Percentiles rank a stretch among this genome's conserved stretches.
Conservation (phyloP, 2,888 invertebrate species). For the Macrophya alboannulata region DNA sequence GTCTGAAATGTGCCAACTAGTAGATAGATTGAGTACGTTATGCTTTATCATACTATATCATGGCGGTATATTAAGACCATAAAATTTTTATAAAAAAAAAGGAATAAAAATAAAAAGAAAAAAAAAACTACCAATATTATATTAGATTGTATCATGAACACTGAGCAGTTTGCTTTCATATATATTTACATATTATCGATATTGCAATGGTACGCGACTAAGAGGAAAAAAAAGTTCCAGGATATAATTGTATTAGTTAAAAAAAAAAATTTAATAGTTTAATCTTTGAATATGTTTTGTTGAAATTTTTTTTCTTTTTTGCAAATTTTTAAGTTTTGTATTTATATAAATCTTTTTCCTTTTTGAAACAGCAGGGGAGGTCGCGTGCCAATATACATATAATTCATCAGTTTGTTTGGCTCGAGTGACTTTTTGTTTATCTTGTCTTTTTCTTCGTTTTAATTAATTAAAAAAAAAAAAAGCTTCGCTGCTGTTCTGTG, state of each 20-base stretch:
- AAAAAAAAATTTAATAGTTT: too few species aligned
- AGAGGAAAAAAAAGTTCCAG: neutral
- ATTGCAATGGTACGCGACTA: constrained; percentile 36
- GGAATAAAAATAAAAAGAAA: neutral
- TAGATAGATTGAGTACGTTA: constrained; percentile 95
- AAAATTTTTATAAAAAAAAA: neutral
- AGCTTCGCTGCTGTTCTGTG: constrained; percentile 28
- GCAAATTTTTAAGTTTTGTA: neutral
- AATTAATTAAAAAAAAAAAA: neutral
- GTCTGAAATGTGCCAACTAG: constrained; percentile 91
- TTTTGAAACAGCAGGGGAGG: neutral
- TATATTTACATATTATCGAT: constrained; percentile 16
- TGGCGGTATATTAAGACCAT: constrained; percentile 7
- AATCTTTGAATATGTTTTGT: too few species aligned
- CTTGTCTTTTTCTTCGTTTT: neutral
- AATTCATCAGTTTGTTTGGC: constrained; percentile 42
- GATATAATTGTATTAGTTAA: too few species aligned
- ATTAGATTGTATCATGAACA: constrained; percentile 28
- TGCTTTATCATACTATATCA: constrained; percentile 75
- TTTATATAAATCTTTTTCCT: neutral
- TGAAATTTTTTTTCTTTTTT: neutral
- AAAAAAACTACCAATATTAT: constrained; percentile 30
- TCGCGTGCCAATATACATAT: neutral
- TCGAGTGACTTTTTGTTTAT: constrained; percentile 29
- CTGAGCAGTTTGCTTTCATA: constrained; percentile 51